Conservation (phyloP, 2,113 vertebrate genomes). For the Chunga burmeisteri region DNA sequence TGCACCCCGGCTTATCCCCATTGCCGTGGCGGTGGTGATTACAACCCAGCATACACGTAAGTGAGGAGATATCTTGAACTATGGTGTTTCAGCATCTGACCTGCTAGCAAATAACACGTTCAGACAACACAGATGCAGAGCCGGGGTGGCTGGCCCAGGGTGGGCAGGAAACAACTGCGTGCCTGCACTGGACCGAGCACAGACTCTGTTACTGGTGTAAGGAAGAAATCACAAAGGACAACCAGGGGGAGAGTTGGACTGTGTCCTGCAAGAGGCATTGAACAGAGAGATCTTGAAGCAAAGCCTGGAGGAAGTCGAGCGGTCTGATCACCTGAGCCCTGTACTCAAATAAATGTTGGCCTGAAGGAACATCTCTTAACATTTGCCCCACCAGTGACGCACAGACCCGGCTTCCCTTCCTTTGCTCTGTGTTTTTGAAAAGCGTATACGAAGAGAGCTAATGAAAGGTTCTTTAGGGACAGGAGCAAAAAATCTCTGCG, state of each 20-base stretch:
- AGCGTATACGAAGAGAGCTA: not conserved
- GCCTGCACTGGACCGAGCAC: not conserved
- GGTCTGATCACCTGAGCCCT: not conserved
- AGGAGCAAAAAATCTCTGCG: not conserved
- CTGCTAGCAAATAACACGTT: not conserved
- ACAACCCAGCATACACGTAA: not conserved
- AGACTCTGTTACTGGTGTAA: not conserved
- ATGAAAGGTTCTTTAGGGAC: not conserved
- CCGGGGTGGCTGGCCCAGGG: not conserved
- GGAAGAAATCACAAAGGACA: not conserved
- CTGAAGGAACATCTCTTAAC: not conserved
- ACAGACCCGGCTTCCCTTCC: not conserved
- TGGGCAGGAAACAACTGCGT: not conserved
- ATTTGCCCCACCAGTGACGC: not conserved
- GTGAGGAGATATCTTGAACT: not conserved
- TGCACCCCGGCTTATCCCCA: not conserved
- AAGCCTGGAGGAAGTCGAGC: not conserved
- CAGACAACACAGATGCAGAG: not conserved
- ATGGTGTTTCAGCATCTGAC: not conserved
- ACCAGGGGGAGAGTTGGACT: not conserved
- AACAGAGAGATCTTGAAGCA: not conserved
- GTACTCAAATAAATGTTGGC: not conserved
- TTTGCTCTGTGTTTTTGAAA: not conserved
- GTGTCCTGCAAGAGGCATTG: not conserved
- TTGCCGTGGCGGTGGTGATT: not conserved